Evolutionary conservation across 1,140 invertebrate species (phyloP), one percentile per base, ranked within the genome.

Genomic region (Dolichoris vasculosae): DNA sequence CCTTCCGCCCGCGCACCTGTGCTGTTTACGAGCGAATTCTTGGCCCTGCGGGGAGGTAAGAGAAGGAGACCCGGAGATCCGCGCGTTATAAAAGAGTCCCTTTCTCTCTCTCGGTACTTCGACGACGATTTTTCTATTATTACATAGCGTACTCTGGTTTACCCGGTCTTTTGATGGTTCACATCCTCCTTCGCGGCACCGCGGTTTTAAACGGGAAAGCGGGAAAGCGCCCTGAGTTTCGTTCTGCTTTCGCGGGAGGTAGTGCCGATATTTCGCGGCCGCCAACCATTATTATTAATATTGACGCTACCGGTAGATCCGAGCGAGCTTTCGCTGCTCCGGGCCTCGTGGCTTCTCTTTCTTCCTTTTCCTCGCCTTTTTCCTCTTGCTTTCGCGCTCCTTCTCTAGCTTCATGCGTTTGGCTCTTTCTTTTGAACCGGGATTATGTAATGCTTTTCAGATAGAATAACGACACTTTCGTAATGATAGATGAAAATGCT

Each of bases 131-230:
- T 38, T 81, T 85, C 83, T 85, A 85, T 85, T 80, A 79, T 85
- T 85, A 75, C 35, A 69, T 38, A 59, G 76, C 46, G 38, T 85
- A 67, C 43, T 85, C 77, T 30, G 77, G 48, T 80, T 85, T 85
- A 67, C 78, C 59, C 79, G 55, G 0, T 8, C 35, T 17, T 20
- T 30, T 51, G 7, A 11, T 2, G 30, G 1, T 7, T 13, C 23
- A 48, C 46, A 51, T 0, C 46, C n/a, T 4, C 4, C 35, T 20
- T 35, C n/a, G 17, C n/a, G 69, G n/a, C n/a, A n/a, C n/a, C n/a
- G 9, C 51, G 51, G 9, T 55, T 55, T 17, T 15, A 13, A 51
- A 17, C 2, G 20, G 11, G 11, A 2, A 2, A 9, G 48, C 43
- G 43, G 43, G 43, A 46, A 46, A 46, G 43, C 43, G 48, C 48